A percentile compares a stretch with the other conserved stretches of the same genome.
Evolutionary conservation across 2,797 vertebrate genomes (phyloP).

Genomic region (Amazona finschi): DNA sequence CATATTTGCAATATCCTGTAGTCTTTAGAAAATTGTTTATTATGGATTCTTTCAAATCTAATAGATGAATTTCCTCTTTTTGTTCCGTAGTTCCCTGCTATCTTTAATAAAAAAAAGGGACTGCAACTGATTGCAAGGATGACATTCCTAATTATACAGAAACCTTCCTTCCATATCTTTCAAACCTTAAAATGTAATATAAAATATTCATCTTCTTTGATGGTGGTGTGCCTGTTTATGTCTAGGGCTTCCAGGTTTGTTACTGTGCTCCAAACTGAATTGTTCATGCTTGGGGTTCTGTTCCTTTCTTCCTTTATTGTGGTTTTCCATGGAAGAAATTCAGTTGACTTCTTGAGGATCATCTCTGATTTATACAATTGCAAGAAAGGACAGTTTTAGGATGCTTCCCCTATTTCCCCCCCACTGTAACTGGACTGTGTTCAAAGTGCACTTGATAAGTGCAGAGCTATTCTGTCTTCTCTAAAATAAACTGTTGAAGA

Average conservation of each 20-base stretch:
- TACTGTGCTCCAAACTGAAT: fast-evolving
- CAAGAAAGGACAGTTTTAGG: background rate
- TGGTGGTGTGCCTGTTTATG: fast-evolving
- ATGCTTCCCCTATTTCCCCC: background rate
- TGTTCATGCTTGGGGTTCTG: background rate
- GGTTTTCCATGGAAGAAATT: background rate
- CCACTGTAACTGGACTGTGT: background rate
- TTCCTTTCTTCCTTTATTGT: background rate
- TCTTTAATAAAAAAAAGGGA: background rate
- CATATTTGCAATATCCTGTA: background rate
- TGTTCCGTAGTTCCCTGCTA: background rate
- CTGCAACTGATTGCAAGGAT: background rate
- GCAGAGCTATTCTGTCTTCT: background rate
- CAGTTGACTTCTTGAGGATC: background rate
- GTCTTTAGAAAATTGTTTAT: background rate
- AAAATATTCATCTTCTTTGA: background rate
- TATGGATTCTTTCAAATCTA: background rate
- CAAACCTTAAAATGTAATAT: background rate
- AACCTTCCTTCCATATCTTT: background rate
- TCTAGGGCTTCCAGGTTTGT: background rate
- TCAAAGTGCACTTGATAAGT: background rate
- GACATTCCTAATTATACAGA: background rate
- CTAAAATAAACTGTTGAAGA: background rate
- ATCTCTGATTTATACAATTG: background rate
- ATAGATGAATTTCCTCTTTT: background rate